Evolutionary conservation across 2,797 vertebrate genomes (phyloP).

Genomic region (Phalanger gymnotis): DNA sequence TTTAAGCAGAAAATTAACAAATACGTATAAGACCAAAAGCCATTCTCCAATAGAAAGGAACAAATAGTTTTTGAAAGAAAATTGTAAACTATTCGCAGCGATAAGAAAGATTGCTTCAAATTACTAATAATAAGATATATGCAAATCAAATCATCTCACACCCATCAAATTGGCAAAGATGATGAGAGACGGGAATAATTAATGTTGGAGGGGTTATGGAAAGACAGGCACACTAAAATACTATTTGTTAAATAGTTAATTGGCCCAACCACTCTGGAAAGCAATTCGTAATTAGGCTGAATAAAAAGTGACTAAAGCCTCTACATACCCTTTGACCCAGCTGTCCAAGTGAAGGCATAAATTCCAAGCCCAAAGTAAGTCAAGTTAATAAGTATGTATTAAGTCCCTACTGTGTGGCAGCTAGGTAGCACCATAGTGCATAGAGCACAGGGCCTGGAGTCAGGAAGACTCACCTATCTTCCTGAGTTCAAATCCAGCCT

Average conservation of each 20-base stretch:
- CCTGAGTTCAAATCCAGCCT: not conserved
- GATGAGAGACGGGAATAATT: not conserved
- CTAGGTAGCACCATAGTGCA: not conserved
- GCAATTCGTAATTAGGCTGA: not conserved
- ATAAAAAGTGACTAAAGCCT: not conserved
- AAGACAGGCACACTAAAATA: not conserved
- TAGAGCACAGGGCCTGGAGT: not conserved
- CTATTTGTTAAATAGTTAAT: not conserved
- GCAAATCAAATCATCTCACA: not conserved
- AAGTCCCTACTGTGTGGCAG: not conserved
- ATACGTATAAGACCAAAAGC: not conserved
- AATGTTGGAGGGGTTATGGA: not conserved
- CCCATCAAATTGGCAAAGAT: not conserved
- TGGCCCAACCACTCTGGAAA: not conserved
- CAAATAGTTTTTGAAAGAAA: not conserved
- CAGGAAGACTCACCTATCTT: not conserved
- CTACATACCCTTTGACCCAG: not conserved
- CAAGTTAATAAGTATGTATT: not conserved
- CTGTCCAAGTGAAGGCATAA: not conserved
- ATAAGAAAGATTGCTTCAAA: not conserved
- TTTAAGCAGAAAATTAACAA: not conserved
- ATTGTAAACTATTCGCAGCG: not conserved
- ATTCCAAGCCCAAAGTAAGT: not conserved
- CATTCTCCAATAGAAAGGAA: not conserved
- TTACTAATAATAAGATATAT: not conserved